phyloP scores from a whole-genome alignment of 2,888 invertebrate species.

The Drepanosiphum platanoidis region DNA sequence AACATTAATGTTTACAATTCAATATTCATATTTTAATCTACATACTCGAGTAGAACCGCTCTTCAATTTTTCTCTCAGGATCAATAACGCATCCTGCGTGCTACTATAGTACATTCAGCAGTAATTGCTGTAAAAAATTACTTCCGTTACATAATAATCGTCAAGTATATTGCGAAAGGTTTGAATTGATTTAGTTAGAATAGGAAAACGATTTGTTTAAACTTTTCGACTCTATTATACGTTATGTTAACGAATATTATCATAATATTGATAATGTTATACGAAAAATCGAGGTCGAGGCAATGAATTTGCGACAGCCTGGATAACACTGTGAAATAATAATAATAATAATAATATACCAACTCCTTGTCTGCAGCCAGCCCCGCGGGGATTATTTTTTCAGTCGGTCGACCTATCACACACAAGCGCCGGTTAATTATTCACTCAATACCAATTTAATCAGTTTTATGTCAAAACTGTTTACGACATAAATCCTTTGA shows the following conservation, averaged over 20 bases:
- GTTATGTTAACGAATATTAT: background rate
- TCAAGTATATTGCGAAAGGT: no score
- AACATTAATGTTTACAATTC: background rate
- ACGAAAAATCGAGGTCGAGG: background rate
- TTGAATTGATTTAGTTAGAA: no score
- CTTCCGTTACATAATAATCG: no score
- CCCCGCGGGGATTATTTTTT: background rate
- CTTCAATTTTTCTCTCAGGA: no score
- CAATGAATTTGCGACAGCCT: background rate
- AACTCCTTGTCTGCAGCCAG: background rate
- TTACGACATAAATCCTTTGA: slow-evolving; percentile 34
- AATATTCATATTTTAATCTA: background rate
- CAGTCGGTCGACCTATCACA: background rate
- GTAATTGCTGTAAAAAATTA: no score
- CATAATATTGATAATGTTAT: background rate
- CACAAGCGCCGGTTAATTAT: slow-evolving; percentile 6
- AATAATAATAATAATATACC: no score
- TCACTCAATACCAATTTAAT: slow-evolving; percentile 19
- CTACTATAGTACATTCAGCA: no score
- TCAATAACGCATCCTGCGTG: no score
- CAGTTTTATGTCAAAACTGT: slow-evolving; percentile 13
- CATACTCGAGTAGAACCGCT: background rate
- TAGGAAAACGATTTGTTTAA: no score
- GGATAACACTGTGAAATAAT: background rate
- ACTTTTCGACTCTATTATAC: no score